These are phyloP conservation scores for Andricus grossulariae DNA, from an alignment of 1,140 invertebrate species.

Conservation along the genomic window DNA sequence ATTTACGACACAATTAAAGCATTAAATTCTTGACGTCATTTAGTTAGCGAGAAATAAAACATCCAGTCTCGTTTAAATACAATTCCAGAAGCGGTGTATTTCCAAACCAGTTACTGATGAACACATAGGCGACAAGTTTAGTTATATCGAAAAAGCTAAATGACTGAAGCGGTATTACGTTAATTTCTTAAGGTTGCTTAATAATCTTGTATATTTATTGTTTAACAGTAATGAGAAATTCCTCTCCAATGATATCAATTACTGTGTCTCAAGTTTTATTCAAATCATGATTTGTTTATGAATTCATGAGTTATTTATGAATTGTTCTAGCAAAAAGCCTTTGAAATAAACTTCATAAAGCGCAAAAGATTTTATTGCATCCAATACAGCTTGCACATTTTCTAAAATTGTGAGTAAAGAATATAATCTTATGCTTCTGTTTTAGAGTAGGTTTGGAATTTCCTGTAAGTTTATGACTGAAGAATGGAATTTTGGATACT, in stretches of 20 bases:
- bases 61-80: neutral
- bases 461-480: too few relatives aligned
- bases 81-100: neutral
- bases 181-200: neutral
- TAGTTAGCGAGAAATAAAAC: neutral
- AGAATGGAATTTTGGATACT: too few relatives aligned
- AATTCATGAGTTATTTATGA: too few relatives aligned
- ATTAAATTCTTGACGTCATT: slow-evolving; percentile 3
- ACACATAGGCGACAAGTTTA: neutral
- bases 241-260: neutral
- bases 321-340: too few relatives aligned
- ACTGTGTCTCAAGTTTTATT: too few relatives aligned
- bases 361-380: too few relatives aligned
- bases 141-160: neutral
- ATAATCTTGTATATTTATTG: neutral
- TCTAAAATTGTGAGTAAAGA: too few relatives aligned
- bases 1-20: neutral
- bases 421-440: too few relatives aligned
- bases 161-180: neutral
- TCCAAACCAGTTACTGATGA: neutral
- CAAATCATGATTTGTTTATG: too few relatives aligned
- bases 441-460: too few relatives aligned
- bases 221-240: neutral
- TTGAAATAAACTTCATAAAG: too few relatives aligned
- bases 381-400: too few relatives aligned